phyloP scores from a whole-genome alignment of 2,113 vertebrate species.

The Cyanoderma ruficeps region DNA sequence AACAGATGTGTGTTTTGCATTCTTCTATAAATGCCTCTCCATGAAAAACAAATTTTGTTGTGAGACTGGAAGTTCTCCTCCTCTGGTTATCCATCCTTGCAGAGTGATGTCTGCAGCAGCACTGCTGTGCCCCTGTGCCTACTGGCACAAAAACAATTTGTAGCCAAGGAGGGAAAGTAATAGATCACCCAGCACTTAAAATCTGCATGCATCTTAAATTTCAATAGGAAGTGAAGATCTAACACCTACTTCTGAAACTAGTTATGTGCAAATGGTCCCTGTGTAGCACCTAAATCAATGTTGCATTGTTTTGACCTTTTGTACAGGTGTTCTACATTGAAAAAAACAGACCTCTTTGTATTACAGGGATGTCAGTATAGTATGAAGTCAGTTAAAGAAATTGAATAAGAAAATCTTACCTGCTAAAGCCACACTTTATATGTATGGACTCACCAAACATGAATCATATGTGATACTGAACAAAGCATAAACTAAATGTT shows the following conservation, averaged over 20 bases:
- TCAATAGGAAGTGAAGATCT: neutral
- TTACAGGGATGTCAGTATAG: neutral
- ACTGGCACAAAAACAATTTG: neutral
- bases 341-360: neutral
- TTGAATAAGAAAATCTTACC: neutral
- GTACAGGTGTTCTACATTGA: neutral
- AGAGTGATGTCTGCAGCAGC: neutral
- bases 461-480: neutral
- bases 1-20: neutral
- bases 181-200: neutral
- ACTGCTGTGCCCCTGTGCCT: neutral
- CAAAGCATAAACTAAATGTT: neutral
- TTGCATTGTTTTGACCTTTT: slow-evolving; percentile 17
- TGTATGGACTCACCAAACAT: neutral
- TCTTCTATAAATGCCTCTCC: neutral
- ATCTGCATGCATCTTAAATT: neutral
- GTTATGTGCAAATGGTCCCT: neutral
- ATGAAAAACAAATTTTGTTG: neutral
- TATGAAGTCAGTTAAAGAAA: neutral
- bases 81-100: neutral
- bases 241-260: neutral
- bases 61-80: neutral
- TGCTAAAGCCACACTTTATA: neutral
- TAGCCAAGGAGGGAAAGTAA: neutral
- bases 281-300: neutral